These are phyloP conservation scores for human (Homo sapiens) DNA, from an alignment of 2,113 vertebrate species.

Conservation along the genomic window GRCh38 chr9:87193501-87194000, in stretches of 20 bases:
- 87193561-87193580: neutral
- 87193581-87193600: neutral
- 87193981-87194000: neutral
- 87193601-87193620: neutral
- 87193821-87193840: neutral
- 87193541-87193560: neutral
- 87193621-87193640: neutral
- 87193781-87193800: neutral
- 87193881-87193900: neutral
- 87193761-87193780: neutral
- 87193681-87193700: neutral
- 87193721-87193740: neutral
- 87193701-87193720: neutral
- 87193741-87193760: neutral
- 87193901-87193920: slow-evolving; percentile 18
- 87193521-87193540: neutral
- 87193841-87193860: neutral
- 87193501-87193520: neutral
- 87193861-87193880: neutral
- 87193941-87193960: neutral
- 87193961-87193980: neutral
- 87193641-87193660: neutral
- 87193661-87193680: neutral
- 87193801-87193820: neutral
- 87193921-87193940: neutral